Evolutionary conservation across 2,797 vertebrate species (phyloP).

Genomic region (Gila robusta): DNA sequence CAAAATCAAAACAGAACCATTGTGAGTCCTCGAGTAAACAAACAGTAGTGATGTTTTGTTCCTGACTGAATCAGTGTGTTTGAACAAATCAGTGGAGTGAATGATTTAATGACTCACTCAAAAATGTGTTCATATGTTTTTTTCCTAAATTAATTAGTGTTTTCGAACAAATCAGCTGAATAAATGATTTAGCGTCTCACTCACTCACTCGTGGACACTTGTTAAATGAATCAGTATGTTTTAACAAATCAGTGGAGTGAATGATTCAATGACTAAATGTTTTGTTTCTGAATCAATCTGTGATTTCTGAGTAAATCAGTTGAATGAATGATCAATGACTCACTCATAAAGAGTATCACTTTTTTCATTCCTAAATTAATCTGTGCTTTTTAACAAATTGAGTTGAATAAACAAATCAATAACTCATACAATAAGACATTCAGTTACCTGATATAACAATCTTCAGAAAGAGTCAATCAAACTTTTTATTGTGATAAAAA

Average conservation of each 20-base stretch:
- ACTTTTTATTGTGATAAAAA: background rate
- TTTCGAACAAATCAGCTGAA: background rate
- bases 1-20: background rate
- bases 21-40: background rate
- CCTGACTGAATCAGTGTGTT: background rate
- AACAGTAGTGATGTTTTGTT: background rate
- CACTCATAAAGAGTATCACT: background rate
- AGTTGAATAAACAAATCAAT: background rate
- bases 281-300: background rate
- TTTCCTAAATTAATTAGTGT: too few species aligned
- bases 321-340: background rate
- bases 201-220: background rate
- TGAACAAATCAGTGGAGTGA: background rate
- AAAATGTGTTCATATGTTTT: too few species aligned
- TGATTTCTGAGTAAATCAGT: background rate
- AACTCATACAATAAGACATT: background rate
- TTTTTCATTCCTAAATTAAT: background rate
- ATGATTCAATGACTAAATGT: background rate
- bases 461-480: background rate
- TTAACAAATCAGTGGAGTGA: background rate
- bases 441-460: background rate
- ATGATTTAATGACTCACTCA: background rate
- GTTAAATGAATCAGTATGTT: background rate
- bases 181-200: background rate
- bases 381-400: background rate